Evolutionary conservation across 30 jellyfish, hydroid and myxozoan species (phyloP), one percentile per base, ranked within the genome.

Genomic region (Euphysa ruthae): DNA sequence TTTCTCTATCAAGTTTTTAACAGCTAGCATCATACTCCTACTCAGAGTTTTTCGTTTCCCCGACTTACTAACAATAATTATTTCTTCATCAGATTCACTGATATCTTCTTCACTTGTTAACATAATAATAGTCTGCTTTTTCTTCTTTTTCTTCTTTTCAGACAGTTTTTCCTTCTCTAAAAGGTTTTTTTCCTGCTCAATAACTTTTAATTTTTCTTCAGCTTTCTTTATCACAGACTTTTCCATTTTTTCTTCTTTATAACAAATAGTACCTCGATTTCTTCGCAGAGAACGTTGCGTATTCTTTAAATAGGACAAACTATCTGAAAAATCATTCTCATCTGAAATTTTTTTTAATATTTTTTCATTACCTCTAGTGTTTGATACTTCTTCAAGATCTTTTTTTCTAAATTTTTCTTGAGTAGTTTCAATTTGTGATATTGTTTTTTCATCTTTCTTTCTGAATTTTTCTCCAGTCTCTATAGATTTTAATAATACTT

Each of bases 401-500:
- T 12, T 28, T 61, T 61, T 61, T 27, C 34, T 27, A 4, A 71
- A 18, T 35, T 64, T 66, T 4, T 63, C 65, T 1, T 56, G 35
- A 6, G 49, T 69, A 32, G 56, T 66, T 4, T 83, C 69, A 0
- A 35, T 38, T 4, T 5, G 61, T 4, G 58, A 73, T 18, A 23
- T 63, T 31, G 65, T 81, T 20, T 66, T 81, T 38, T 43, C 38
- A 15, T 74, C 64, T 12, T 71, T 81, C 18, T 31, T 49, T 35
- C 76, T 42, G 24, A 93, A 22, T 49, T 75, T 82, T 43, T 76
- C 58, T 28, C 95, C 70, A 49, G 69, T 89, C 21, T 43, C 19
- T 29, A 62, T 82, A 66, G 91, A 63, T n/a, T n/a, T n/a, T n/a
- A n/a, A n/a, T n/a, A n/a, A n/a, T n/a, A n/a, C n/a, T n/a, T n/a